Evolutionary conservation across 2,113 vertebrate species (phyloP).

Genomic region (Baryphthengus martii): DNA sequence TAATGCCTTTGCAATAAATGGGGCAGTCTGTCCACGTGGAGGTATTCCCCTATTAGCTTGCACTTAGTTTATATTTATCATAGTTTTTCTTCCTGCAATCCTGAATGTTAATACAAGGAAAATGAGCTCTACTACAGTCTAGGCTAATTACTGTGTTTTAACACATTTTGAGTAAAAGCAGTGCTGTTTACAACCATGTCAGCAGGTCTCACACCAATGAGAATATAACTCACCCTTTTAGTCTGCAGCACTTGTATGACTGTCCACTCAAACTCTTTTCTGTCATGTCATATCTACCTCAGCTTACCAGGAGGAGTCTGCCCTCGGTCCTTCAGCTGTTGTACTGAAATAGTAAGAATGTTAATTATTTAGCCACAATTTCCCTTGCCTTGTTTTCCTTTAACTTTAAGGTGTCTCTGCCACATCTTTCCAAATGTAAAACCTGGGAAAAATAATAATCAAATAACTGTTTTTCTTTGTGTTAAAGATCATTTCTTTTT

Average conservation of each 20-base stretch:
- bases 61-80: neutral
- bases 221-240: neutral
- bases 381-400: neutral
- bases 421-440: neutral
- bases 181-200: neutral
- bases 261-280: neutral
- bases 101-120: neutral
- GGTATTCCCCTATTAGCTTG: neutral
- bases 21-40: neutral
- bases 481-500: neutral
- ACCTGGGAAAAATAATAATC: fast-evolving
- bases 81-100: neutral
- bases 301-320: neutral
- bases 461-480: neutral
- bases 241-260: neutral
- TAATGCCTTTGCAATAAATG: neutral
- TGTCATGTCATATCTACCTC: fast-evolving
- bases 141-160: neutral
- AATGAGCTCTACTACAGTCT: neutral
- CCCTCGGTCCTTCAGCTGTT: neutral
- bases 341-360: neutral
- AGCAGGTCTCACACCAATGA: neutral
- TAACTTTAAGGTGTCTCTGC: neutral
- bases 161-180: neutral
- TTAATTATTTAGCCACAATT: neutral